A percentile compares a stretch with the other conserved stretches of the same genome.
These are phyloP conservation scores for Macrostomum lignano DNA, from an alignment of 1,140 invertebrate species.

Conservation along the genomic window DNA sequence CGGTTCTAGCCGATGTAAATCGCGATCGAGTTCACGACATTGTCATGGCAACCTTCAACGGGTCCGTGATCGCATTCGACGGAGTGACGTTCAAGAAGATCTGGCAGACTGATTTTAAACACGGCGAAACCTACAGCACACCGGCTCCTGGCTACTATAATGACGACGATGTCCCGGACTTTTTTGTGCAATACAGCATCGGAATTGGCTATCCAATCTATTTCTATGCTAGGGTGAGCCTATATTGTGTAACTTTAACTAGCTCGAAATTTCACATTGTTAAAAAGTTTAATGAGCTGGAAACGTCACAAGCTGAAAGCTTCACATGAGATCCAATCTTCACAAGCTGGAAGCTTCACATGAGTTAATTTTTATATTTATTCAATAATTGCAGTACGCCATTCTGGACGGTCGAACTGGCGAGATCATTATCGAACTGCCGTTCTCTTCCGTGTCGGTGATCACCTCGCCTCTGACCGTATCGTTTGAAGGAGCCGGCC, in stretches of 20 bases:
- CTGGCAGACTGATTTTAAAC: constrained; percentile 34
- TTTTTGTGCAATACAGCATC: constrained; percentile 46
- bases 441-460: no score
- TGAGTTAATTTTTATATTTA: no score
- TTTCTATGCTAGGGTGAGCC: constrained; percentile 39
- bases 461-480: no score
- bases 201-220: constrained; percentile 44
- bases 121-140: constrained; percentile 31
- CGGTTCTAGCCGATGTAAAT: constrained; percentile 44
- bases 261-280: no score
- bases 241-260: not conserved
- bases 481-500: no score
- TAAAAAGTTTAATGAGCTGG: no score
- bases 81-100: constrained; percentile 37
- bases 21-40: constrained; percentile 44
- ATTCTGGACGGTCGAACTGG: no score
- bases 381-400: no score
- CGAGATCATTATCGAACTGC: no score
- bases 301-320: no score
- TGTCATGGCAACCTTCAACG: constrained; percentile 41
- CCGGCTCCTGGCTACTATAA: constrained; percentile 52
- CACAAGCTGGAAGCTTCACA: no score
- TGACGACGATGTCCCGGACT: constrained; percentile 47
- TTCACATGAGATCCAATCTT: no score
- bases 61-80: constrained; percentile 41